These are phyloP conservation scores for Muntiacus reevesi DNA, from an alignment of 2,113 vertebrate genomes.

Conservation along the genomic window DNA sequence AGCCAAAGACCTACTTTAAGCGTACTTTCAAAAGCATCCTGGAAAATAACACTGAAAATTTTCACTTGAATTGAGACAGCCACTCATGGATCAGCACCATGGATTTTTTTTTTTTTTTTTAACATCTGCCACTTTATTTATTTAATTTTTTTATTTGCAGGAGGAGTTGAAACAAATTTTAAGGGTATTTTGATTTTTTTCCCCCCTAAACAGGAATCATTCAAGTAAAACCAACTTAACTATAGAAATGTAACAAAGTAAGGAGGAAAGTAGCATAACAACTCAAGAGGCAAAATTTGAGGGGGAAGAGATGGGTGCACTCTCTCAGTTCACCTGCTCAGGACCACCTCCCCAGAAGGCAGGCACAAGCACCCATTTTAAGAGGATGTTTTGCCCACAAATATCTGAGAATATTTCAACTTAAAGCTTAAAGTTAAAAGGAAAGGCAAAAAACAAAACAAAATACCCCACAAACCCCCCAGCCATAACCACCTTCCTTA, in stretches of 20 bases:
- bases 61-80: background rate
- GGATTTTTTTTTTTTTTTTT: background rate
- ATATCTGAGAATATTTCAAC: constrained; percentile 61
- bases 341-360: constrained; percentile 56
- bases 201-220: constrained; percentile 80
- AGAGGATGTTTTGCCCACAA: constrained; percentile 38
- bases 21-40: background rate
- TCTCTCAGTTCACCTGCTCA: background rate
- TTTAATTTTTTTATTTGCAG: constrained; percentile 82
- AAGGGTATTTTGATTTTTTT: constrained; percentile 60
- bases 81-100: background rate
- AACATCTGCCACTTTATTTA: constrained; percentile 78
- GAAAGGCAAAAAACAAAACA: background rate
- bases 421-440: constrained; percentile 38
- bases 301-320: constrained; percentile 9
- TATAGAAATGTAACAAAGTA: constrained; percentile 78
- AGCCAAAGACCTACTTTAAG: background rate
- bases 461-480: constrained; percentile 47
- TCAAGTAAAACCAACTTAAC: constrained; percentile 82
- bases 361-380: constrained; percentile 51
- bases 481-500: constrained; percentile 64
- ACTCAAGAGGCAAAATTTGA: constrained; percentile 58
- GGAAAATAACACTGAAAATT: background rate
- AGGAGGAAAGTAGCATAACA: constrained; percentile 70
- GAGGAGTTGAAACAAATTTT: constrained; percentile 82